Percentiles rank a stretch among this genome's conserved stretches.
phyloP scores from a whole-genome alignment of 1,140 invertebrate species.

The Cyrtorhinus lividipennis region DNA sequence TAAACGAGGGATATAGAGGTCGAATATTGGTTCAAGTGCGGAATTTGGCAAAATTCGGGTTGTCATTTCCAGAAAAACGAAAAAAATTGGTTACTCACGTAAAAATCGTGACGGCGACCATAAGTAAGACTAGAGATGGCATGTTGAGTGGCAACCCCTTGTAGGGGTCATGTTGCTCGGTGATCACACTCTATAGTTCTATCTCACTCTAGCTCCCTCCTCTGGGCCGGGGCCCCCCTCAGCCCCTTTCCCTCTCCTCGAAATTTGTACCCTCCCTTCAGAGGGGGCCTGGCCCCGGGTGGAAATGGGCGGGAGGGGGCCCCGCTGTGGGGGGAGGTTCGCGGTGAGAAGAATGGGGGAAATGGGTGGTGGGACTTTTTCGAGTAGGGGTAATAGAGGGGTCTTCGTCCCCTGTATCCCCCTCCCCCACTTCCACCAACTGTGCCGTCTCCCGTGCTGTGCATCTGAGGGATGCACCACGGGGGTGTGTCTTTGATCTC shows the following conservation, averaged over 20 bases:
- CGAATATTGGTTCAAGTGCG: no score
- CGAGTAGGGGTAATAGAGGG: neutral
- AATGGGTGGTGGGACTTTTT: neutral
- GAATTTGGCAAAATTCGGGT: neutral
- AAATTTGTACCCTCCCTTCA: conserved; percentile 7
- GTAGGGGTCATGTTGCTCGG: conserved; percentile 12
- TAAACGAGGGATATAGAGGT: no score
- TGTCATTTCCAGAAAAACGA: neutral
- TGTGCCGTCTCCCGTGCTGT: neutral
- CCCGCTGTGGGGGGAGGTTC: neutral
- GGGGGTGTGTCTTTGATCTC: neutral
- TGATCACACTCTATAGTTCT: conserved; percentile 13
- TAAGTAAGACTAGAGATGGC: conserved; percentile 12
- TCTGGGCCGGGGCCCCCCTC: neutral
- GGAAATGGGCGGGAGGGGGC: neutral
- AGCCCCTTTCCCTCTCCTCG: neutral
- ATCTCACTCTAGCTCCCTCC: conserved; percentile 12
- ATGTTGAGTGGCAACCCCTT: conserved; percentile 12
- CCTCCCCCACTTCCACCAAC: neutral
- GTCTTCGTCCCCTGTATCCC: neutral
- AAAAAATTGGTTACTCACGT: conserved; percentile 3
- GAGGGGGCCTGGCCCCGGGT: neutral
- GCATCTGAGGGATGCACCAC: neutral
- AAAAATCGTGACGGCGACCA: conserved; percentile 9
- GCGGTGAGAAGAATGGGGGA: neutral